Percentiles rank a stretch among this genome's conserved stretches.
phyloP scores from a whole-genome alignment of 2,888 invertebrate genomes.

The Chloromyia formosa region DNA sequence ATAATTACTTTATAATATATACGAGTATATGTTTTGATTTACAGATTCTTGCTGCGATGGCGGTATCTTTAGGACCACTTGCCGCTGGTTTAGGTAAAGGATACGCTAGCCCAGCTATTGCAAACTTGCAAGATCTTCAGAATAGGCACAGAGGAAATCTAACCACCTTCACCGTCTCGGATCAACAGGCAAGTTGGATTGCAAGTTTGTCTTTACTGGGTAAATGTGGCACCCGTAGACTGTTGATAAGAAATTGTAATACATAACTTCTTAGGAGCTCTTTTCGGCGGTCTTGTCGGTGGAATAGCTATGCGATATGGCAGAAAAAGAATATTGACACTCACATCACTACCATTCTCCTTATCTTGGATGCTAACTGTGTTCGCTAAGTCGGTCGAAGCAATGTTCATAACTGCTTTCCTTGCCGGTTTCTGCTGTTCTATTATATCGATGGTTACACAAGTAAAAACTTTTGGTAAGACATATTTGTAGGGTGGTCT shows the following conservation, averaged over 20 bases:
- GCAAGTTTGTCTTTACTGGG: constrained; percentile 77
- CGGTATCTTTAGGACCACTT: constrained; percentile 76
- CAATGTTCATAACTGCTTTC: constrained; percentile 86
- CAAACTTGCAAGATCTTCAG: constrained; percentile 71
- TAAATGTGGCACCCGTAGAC: constrained; percentile 55
- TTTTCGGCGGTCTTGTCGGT: constrained; percentile 79
- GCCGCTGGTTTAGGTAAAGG: constrained; percentile 79
- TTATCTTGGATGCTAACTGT: constrained; percentile 85
- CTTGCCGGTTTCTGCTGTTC: constrained; percentile 85
- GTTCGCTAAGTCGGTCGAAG: constrained; percentile 77
- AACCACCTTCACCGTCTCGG: constrained; percentile 69
- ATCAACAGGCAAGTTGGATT: constrained; percentile 79
- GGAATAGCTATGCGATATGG: constrained; percentile 78
- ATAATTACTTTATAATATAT: no score
- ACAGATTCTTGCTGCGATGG: constrained; percentile 76
- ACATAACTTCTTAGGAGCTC: constrained; percentile 67
- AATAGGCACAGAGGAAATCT: constrained; percentile 61
- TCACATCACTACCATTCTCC: constrained; percentile 79
- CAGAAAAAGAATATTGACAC: constrained; percentile 72
- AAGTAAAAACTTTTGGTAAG: constrained; percentile 68
- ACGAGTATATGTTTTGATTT: constrained; percentile 45
- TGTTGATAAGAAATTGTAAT: no score
- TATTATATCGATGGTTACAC: constrained; percentile 79
- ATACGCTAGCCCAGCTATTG: constrained; percentile 78
- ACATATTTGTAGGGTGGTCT: background rate